Conservation (phyloP, 2,888 invertebrate genomes). For the Leucophora obtusa region DNA sequence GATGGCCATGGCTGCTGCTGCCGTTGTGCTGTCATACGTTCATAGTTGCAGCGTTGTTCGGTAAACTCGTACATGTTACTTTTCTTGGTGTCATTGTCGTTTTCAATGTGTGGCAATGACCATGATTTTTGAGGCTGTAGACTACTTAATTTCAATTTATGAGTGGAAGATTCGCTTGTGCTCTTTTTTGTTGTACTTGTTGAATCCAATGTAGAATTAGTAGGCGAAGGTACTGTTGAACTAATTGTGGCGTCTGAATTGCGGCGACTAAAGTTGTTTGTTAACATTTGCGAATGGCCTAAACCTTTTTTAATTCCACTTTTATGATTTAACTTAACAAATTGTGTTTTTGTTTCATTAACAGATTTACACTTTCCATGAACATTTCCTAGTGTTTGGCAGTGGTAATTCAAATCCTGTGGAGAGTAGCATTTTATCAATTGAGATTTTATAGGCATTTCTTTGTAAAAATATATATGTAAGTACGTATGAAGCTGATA, state of each 20-base stretch:
- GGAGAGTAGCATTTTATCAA: background rate
- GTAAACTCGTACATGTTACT: constrained; percentile 30
- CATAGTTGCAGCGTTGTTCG: constrained; percentile 53
- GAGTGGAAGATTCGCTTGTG: background rate
- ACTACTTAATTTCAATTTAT: background rate
- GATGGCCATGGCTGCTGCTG: constrained; percentile 18
- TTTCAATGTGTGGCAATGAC: constrained; percentile 29
- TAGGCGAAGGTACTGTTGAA: constrained; percentile 2
- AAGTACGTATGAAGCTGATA: background rate
- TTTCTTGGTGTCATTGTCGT: background rate
- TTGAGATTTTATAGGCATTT: background rate
- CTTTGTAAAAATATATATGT: background rate
- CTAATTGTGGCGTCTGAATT: constrained; percentile 10
- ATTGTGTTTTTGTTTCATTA: constrained; percentile 14
- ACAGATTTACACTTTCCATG: background rate
- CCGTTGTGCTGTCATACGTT: constrained; percentile 31
- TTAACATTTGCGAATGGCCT: constrained; percentile 29
- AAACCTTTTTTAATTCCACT: background rate
- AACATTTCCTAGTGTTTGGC: background rate
- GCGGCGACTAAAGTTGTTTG: constrained; percentile 42
- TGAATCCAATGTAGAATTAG: background rate
- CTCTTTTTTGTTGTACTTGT: background rate
- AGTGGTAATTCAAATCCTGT: background rate
- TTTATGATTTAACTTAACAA: constrained; percentile 23
- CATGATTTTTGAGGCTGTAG: constrained; percentile 29